Percentiles rank a stretch among this genome's conserved stretches.
Evolutionary conservation across 2,888 invertebrate species (phyloP).

Genomic region (Margaritifera margaritifera): DNA sequence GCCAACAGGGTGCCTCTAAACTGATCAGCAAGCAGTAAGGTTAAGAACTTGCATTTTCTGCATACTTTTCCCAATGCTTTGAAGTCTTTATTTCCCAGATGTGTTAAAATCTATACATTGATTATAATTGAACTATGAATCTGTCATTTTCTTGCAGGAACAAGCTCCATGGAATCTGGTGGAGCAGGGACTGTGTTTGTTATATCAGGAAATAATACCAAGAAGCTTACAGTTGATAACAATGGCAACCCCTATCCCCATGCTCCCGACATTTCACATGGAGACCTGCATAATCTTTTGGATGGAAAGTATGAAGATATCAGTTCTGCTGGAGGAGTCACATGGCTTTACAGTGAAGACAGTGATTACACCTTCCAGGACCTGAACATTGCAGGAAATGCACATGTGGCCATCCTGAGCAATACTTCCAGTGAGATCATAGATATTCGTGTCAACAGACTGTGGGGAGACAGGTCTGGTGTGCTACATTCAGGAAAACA

Average conservation of each 20-base stretch:
- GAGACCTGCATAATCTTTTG: conserved; percentile 41
- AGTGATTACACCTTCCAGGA: conserved; percentile 38
- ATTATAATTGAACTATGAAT: neutral
- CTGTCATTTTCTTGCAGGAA: conserved; percentile 26
- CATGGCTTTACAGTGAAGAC: conserved; percentile 47
- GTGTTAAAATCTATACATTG: neutral
- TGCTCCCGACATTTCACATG: conserved; percentile 18
- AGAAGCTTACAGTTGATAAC: conserved; percentile 49
- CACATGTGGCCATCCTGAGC: conserved; percentile 56
- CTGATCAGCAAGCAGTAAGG: too few relatives aligned
- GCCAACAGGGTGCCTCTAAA: too few relatives aligned
- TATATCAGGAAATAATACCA: conserved; percentile 30
- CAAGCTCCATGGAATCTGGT: conserved; percentile 47
- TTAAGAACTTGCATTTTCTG: too few relatives aligned
- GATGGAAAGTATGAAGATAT: conserved; percentile 50
- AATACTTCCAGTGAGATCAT: conserved; percentile 37
- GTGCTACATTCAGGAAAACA: conserved; percentile 50
- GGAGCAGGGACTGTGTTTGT: conserved; percentile 57
- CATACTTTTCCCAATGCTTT: too few relatives aligned
- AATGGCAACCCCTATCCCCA: conserved; percentile 47
- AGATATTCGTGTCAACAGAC: conserved; percentile 23
- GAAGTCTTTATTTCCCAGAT: neutral
- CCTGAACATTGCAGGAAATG: conserved; percentile 50
- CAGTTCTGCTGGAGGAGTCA: conserved; percentile 49
- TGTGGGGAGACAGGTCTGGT: conserved; percentile 53